These are phyloP conservation scores for Dyspetes luteomarginatus DNA, from an alignment of 2,888 invertebrate genomes.

Conservation along the genomic window DNA sequence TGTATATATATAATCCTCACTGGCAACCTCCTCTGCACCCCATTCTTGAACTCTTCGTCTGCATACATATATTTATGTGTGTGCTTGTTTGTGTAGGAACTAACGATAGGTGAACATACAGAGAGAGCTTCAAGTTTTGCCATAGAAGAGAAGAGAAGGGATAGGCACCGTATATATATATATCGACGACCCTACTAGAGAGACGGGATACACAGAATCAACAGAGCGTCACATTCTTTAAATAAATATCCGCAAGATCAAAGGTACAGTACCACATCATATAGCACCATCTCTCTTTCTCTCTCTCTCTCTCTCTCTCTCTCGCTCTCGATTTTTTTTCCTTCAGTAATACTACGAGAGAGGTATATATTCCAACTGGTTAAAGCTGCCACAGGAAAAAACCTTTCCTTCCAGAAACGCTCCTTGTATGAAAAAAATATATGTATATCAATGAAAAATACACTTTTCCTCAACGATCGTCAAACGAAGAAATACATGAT, in stretches of 20 bases:
- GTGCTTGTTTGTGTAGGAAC: constrained; percentile 3
- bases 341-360: constrained; percentile 23
- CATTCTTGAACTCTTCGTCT: too few relatives aligned
- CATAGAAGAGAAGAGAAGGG: constrained; percentile 63
- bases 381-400: constrained; percentile 50
- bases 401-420: constrained; percentile 38
- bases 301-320: too few relatives aligned
- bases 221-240: constrained; percentile 75
- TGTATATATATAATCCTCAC: too few relatives aligned
- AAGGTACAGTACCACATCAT: constrained; percentile 66
- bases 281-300: constrained; percentile 34
- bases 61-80: constrained; percentile 25
- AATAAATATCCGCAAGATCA: constrained; percentile 75
- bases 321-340: too few relatives aligned
- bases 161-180: constrained; percentile 32
- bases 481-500: constrained; percentile 23
- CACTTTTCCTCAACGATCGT: constrained; percentile 26
- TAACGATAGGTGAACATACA: constrained; percentile 26
- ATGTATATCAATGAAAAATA: constrained; percentile 18
- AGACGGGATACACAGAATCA: constrained; percentile 71
- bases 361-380: constrained; percentile 45
- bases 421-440: constrained; percentile 33
- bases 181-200: constrained; percentile 50
- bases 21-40: too few relatives aligned
- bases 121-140: constrained; percentile 31